Evolutionary conservation across 2,113 vertebrate species (phyloP).

Genomic region (Entomyzon cyanotis): DNA sequence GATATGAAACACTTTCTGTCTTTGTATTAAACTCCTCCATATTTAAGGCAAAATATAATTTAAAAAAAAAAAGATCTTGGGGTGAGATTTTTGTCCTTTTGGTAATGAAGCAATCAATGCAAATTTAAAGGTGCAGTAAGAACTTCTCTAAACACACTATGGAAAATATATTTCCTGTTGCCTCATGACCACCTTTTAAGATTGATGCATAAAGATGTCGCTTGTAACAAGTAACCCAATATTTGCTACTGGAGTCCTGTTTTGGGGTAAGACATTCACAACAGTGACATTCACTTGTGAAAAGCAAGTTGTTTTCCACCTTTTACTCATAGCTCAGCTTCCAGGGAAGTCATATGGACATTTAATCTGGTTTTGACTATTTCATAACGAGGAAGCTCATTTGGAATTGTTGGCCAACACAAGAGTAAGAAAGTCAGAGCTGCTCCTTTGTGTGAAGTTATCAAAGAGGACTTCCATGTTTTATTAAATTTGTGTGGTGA

Average conservation of each 20-base stretch:
- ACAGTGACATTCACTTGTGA: background rate
- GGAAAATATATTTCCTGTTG: background rate
- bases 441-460: background rate
- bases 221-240: background rate
- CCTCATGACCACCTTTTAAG: background rate
- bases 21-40: background rate
- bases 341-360: background rate
- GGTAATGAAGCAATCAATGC: background rate
- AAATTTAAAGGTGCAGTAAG: background rate
- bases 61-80: background rate
- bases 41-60: background rate
- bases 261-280: background rate
- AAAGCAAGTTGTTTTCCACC: background rate
- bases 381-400: background rate
- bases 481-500: background rate
- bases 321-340: background rate
- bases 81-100: background rate
- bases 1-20: background rate
- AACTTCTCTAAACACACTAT: background rate
- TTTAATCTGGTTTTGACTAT: background rate
- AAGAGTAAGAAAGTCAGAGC: background rate
- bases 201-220: background rate
- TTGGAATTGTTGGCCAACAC: background rate
- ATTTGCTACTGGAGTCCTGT: background rate
- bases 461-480: background rate